These are phyloP conservation scores for Catagonus wagneri DNA, from an alignment of 2,113 vertebrate species.

Conservation along the genomic window DNA sequence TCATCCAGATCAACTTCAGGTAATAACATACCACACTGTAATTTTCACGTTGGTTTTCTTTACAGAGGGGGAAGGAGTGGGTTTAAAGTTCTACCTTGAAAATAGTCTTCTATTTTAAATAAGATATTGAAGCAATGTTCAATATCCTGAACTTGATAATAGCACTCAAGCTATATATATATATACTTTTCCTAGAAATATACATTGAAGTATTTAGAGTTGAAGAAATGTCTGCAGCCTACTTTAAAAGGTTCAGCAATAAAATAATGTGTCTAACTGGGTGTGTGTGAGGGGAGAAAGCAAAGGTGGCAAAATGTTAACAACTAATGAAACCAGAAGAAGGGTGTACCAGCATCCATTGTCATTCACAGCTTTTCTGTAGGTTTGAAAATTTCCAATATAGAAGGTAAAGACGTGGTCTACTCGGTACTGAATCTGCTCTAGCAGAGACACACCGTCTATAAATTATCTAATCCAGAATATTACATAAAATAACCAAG, in stretches of 20 bases:
- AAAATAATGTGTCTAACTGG: background rate
- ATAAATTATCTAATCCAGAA: background rate
- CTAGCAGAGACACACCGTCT: background rate
- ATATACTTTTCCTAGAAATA: constrained; percentile 8
- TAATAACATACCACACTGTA: constrained; percentile 80
- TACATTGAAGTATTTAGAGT: background rate
- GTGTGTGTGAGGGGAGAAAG: background rate
- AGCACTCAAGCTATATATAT: background rate
- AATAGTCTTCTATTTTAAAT: background rate
- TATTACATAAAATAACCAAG: background rate
- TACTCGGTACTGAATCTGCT: background rate
- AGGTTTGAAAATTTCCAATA: constrained; percentile 33
- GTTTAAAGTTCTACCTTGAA: background rate
- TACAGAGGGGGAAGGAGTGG: background rate
- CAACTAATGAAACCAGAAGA: background rate
- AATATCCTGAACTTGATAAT: background rate
- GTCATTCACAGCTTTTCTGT: background rate
- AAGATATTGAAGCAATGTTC: background rate
- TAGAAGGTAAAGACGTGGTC: background rate
- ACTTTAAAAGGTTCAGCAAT: background rate
- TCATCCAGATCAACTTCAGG: constrained; percentile 98
- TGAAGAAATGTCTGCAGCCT: background rate
- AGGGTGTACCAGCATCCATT: background rate
- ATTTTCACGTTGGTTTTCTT: background rate
- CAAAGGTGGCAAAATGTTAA: background rate